Percentiles rank a stretch among this genome's conserved stretches.
Conservation (phyloP, 2,797 vertebrate species). For the Coluber constrictor region DNA sequence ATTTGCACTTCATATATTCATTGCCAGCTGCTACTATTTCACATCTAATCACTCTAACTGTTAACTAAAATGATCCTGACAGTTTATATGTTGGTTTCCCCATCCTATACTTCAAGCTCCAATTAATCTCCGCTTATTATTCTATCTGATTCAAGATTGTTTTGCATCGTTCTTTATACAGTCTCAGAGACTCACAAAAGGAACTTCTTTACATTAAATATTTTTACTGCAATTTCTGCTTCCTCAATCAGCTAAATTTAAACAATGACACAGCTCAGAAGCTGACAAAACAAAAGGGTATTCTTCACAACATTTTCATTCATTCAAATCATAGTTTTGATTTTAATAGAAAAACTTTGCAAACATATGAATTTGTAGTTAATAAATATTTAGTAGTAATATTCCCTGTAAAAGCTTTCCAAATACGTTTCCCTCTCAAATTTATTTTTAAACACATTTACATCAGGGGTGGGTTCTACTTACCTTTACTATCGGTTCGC, state of each 20-base stretch:
- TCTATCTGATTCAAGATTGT: conserved; percentile 36
- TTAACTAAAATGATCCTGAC: conserved; percentile 53
- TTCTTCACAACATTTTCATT: conserved; percentile 32
- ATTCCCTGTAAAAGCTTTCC: not conserved
- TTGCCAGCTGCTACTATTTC: conserved; percentile 65
- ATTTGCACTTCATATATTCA: conserved; percentile 64
- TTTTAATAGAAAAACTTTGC: conserved; percentile 23
- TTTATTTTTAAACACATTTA: not conserved
- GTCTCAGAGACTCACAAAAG: conserved; percentile 21
- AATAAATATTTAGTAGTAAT: not conserved
- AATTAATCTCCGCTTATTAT: conserved; percentile 57
- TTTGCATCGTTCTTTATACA: conserved; percentile 42
- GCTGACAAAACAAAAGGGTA: conserved; percentile 36
- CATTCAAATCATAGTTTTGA: conserved; percentile 21
- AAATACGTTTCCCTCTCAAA: not conserved
- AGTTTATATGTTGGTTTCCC: conserved; percentile 32
- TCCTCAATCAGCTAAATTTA: conserved; percentile 54
- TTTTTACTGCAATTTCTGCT: conserved; percentile 50
- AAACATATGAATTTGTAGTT: not conserved
- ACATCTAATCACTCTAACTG: conserved; percentile 52
- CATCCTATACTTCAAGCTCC: conserved; percentile 42
- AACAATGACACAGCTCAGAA: conserved; percentile 13
- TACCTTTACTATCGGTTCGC: no score
- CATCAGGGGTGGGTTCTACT: no score
- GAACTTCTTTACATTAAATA: conserved; percentile 44